Evolutionary conservation across 2,888 invertebrate species (phyloP), one percentile per base, ranked within the genome.

Genomic region (Drosophila borealis): DNA sequence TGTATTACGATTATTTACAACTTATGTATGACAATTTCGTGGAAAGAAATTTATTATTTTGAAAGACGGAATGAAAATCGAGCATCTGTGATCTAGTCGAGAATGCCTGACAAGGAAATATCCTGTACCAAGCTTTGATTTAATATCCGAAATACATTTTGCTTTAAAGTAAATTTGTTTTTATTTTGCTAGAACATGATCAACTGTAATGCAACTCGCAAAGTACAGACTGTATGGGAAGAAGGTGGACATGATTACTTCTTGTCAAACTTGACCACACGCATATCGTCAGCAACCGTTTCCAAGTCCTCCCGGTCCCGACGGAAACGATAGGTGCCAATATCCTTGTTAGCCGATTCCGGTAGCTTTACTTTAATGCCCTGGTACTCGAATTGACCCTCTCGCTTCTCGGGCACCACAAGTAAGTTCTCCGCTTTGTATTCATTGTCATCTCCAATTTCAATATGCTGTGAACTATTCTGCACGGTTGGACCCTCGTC

Each of bases 271-370:
- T 70, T 81, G 5, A 51, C 78, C 2, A 86, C 39, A 8, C 86
- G 88, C 44, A 73, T 86, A 25, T 86, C 85, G 25, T 86, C 85
- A 4, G 66, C 81, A 17, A 88, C 70, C 0, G 41, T 70, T 37
- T 78, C 41, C 0, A 75, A 6, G 34, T 86, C 88, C 17, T 62
- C 56, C 9, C 51, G 17, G 25, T 81, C 80, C 13, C 86, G 86
- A 2, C 85, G 79, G 10, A 83, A 86, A 5, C 85, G 88, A 74
- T 86, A 86, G 14, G 85, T 86, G 39, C 85, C 85, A 17, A 78
- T 37, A 29, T 86, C 74, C 50, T 75, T 55, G 54, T 55, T 54
- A 0, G 74, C 71, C 0, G 48, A 46, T 9, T 71, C 63, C 0
- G 86, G 81, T 9, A 86, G 41, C n/a, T 57, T 78, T 10, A 86